Base-by-base conservation (phyloP, 2,888 invertebrate species). In the Drosophila falleni region DNA sequence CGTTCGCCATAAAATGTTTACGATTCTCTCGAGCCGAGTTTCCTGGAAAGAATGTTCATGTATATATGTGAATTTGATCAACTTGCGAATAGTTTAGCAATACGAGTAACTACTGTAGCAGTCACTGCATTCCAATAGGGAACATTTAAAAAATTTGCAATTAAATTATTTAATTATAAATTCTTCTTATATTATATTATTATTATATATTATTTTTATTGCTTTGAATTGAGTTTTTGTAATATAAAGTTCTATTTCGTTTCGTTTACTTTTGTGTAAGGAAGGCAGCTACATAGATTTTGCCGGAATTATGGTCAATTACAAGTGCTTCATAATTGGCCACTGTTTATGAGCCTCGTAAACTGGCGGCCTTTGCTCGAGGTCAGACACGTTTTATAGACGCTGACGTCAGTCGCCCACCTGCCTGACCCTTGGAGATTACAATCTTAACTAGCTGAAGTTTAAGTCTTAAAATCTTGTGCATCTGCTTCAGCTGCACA, bases 241-340 rank as follows among this genome's bases (percentile, higher is more conserved):
- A n/a, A 44, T 23, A 8, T 13, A 6, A 3, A 44, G 6, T 44
- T 44, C 23, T n/a, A 1, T 26, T 23, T 26, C 5, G 5, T 19
- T n/a, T n/a, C 39, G 11, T 33, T 23, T 41, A 11, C 31, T n/a
- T 15, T 13, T 31, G 8, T 51, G 26, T 42, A 9, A 8, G 44
- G 33, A 42, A 6, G 19, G 2, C 23, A 11, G 23, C 19, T 53
- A 31, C 11, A 1, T 35, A 16, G 31, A 37, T 65, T 59, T 67
- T 35, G 63, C 41, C 35, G 59, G 61, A 68, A 77, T 77, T 67
- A 80, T 72, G 85, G 73, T 61, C 66, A 84, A 80, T 87, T 87
- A 72, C 64, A 84, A 84, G 64, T 64, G 55, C 55, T 50, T 58
- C 50, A 61, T 58, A 87, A 87, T 81, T 73, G 74, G 53, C 60